Evolutionary conservation across 1,140 invertebrate species (phyloP).

Genomic region (Pseudomyrmex gracilis): DNA sequence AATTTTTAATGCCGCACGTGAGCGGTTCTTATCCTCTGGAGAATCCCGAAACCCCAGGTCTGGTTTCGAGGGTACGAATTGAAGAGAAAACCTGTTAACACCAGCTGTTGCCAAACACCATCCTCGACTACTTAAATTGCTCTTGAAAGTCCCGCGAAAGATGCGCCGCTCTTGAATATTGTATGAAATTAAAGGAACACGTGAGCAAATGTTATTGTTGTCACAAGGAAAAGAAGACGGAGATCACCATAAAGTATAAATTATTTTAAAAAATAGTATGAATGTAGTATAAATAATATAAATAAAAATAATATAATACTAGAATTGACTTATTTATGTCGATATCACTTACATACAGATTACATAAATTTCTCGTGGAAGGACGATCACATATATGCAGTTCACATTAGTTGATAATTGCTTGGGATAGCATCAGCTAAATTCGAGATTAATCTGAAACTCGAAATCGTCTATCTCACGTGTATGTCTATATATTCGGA

Average conservation of each 20-base stretch:
- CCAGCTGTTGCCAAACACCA: conserved; percentile 69
- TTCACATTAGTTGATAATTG: neutral
- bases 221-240: neutral
- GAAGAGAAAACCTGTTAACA: conserved; percentile 67
- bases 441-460: conserved; percentile 17
- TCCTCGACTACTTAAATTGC: conserved; percentile 15
- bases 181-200: conserved; percentile 25
- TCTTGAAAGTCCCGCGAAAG: conserved; percentile 44
- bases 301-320: neutral
- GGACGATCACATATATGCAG: neutral
- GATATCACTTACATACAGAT: conserved; percentile 7
- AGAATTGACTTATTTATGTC: neutral
- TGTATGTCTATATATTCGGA: neutral
- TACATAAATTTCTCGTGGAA: neutral
- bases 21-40: conserved; percentile 45
- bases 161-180: conserved; percentile 34
- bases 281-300: too few species aligned
- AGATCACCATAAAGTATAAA: neutral
- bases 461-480: neutral
- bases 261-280: conserved; percentile 4
- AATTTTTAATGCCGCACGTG: conserved; percentile 69
- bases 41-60: conserved; percentile 20
- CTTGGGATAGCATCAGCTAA: conserved; percentile 4
- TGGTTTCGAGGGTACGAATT: conserved; percentile 64
- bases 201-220: conserved; percentile 32